phyloP scores from a whole-genome alignment of 2,888 invertebrate genomes.

The Mesorhabditis belari region DNA sequence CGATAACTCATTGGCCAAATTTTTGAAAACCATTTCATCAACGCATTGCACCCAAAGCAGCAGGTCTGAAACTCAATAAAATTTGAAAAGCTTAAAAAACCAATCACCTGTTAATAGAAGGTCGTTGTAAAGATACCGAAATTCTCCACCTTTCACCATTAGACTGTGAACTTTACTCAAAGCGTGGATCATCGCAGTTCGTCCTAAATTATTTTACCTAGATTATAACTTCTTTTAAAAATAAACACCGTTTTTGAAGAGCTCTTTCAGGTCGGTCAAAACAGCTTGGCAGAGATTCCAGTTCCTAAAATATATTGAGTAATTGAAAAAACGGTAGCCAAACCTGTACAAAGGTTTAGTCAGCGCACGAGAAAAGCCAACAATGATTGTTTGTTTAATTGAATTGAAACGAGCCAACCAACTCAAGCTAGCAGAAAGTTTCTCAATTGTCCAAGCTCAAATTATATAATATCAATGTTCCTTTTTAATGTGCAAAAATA shows the following conservation, averaged over 20 bases:
- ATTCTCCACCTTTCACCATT: constrained; percentile 56
- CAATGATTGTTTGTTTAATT: background rate
- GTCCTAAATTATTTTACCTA: constrained; percentile 34
- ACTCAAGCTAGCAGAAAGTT: constrained; percentile 72
- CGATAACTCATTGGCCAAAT: constrained; percentile 7
- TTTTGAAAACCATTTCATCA: constrained; percentile 11
- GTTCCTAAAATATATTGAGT: constrained; percentile 61
- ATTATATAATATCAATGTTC: too few relatives aligned
- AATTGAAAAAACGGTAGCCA: background rate
- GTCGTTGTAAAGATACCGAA: constrained; percentile 75
- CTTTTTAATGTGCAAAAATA: too few relatives aligned
- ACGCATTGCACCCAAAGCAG: constrained; percentile 70
- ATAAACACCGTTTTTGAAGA: constrained; percentile 63
- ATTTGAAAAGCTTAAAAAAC: background rate
- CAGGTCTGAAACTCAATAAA: constrained; percentile 63
- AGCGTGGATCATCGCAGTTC: constrained; percentile 35
- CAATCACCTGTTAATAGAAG: constrained; percentile 67
- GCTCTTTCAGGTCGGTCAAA: constrained; percentile 65
- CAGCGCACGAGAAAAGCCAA: constrained; percentile 2
- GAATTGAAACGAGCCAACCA: constrained; percentile 65
- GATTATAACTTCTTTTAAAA: background rate
- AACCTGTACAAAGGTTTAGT: constrained; percentile 13
- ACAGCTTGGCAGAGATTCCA: constrained; percentile 68
- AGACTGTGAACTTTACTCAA: constrained; percentile 33
- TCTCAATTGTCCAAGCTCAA: constrained; percentile 79